These are phyloP conservation scores for Syngnathus scovelli DNA, from an alignment of 2,113 vertebrate species.

Conservation along the genomic window DNA sequence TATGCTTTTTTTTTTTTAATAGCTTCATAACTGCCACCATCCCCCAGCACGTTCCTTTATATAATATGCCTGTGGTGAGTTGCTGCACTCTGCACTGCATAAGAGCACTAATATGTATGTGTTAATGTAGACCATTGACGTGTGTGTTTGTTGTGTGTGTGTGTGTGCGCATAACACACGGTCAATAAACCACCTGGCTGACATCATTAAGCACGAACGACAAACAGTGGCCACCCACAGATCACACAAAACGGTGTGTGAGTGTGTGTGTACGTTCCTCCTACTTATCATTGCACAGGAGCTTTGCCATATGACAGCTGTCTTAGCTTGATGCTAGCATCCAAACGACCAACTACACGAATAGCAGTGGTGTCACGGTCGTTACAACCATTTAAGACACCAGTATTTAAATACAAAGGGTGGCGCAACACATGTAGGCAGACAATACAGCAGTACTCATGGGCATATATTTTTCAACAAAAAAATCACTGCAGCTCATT, in stretches of 20 bases:
- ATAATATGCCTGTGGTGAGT: constrained; percentile 50
- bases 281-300: not conserved
- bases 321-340: not conserved
- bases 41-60: constrained; percentile 25
- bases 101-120: constrained; percentile 23
- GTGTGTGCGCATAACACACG: constrained; percentile 18
- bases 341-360: too few relatives aligned
- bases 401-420: too few relatives aligned
- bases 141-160: constrained; percentile 15
- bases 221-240: constrained; percentile 23
- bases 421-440: too few relatives aligned
- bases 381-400: too few relatives aligned
- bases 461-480: too few relatives aligned
- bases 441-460: too few relatives aligned
- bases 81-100: constrained; percentile 27
- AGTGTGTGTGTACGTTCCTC: not conserved
- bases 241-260: not conserved
- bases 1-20: constrained; percentile 7
- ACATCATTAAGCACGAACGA: constrained; percentile 31
- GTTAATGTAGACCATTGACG: constrained; percentile 14
- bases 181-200: constrained; percentile 40
- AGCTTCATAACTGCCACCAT: constrained; percentile 28
- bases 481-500: too few relatives aligned
- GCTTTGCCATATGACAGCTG: not conserved
- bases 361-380: too few relatives aligned